Percentiles rank a stretch among this genome's conserved stretches.
These are phyloP conservation scores for Tiphia femorata DNA, from an alignment of 2,888 invertebrate genomes.

Conservation along the genomic window DNA sequence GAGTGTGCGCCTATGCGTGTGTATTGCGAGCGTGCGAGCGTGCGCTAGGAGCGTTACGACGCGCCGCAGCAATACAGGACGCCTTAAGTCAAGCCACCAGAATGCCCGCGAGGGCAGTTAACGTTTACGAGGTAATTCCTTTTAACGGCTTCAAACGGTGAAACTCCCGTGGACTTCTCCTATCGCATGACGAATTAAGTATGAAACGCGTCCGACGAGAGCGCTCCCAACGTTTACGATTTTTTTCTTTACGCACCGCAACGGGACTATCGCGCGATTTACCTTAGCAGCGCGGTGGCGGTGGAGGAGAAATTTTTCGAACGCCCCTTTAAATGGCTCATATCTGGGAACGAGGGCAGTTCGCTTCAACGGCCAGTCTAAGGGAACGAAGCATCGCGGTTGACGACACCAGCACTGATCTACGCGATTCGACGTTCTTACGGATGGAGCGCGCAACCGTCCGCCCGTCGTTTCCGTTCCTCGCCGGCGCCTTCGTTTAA, in stretches of 20 bases:
- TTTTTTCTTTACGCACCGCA: too few species aligned
- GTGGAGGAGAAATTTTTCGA: too few species aligned
- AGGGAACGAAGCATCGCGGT: too few species aligned
- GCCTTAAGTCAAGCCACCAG: conserved; percentile 46
- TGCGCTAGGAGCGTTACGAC: neutral
- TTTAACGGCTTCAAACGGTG: conserved; percentile 42
- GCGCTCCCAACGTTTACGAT: too few species aligned
- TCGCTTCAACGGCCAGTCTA: too few species aligned
- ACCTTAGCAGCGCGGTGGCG: too few species aligned
- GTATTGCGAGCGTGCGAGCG: conserved; percentile 2
- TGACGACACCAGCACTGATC: neutral
- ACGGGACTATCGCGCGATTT: too few species aligned
- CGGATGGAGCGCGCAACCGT: conserved; percentile 2
- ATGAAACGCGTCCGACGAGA: too few species aligned
- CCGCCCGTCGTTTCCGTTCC: conserved; percentile 10
- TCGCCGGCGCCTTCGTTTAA: conserved; percentile 23
- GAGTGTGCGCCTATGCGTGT: too few species aligned
- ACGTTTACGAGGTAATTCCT: conserved; percentile 54
- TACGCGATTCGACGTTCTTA: conserved; percentile 7
- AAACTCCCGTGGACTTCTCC: conserved; percentile 15
- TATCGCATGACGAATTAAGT: conserved; percentile 17
- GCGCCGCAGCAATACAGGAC: conserved; percentile 40
- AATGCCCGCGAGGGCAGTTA: conserved; percentile 47
- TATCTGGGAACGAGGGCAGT: too few species aligned
- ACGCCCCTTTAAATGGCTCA: too few species aligned